These are phyloP conservation scores for Penaeus chinensis DNA, from an alignment of 1,140 invertebrate species.

Conservation along the genomic window DNA sequence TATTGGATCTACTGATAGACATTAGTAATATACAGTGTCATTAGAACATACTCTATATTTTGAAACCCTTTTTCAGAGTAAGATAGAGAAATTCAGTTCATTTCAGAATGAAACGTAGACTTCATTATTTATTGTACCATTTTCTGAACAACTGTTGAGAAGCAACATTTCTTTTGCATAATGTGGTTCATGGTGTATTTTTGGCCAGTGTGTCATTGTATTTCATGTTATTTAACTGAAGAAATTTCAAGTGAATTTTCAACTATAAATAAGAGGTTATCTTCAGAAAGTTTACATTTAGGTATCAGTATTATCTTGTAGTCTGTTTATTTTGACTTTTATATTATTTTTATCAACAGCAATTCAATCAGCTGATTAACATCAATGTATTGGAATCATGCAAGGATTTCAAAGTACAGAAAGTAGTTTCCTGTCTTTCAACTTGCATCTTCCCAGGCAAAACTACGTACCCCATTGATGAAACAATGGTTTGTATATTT, in stretches of 20 bases:
- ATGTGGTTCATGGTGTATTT: no score
- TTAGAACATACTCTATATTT: neutral
- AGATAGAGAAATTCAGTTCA: neutral
- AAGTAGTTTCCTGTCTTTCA: constrained; percentile 97
- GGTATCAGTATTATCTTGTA: no score
- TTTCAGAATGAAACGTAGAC: no score
- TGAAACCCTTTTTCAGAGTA: neutral
- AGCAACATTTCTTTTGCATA: no score
- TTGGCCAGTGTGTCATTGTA: no score
- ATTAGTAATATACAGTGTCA: neutral
- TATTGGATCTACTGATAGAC: no score
- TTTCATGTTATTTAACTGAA: no score
- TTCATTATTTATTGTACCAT: neutral
- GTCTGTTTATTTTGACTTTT: neutral
- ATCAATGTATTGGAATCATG: constrained; percentile 92
- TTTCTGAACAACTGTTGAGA: no score
- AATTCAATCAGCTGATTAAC: constrained; percentile 92
- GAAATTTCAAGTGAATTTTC: no score
- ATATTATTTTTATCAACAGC: constrained; percentile 73
- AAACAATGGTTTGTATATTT: constrained; percentile 86
- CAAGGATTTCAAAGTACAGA: constrained; percentile 82
- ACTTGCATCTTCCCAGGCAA: constrained; percentile 99
- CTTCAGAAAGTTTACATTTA: no score
- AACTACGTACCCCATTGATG: constrained; percentile 97
- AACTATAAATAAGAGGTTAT: no score